Percentiles rank a stretch among this genome's conserved stretches.
phyloP scores from a whole-genome alignment of 2,113 vertebrate species.

The Pardalotus punctatus region DNA sequence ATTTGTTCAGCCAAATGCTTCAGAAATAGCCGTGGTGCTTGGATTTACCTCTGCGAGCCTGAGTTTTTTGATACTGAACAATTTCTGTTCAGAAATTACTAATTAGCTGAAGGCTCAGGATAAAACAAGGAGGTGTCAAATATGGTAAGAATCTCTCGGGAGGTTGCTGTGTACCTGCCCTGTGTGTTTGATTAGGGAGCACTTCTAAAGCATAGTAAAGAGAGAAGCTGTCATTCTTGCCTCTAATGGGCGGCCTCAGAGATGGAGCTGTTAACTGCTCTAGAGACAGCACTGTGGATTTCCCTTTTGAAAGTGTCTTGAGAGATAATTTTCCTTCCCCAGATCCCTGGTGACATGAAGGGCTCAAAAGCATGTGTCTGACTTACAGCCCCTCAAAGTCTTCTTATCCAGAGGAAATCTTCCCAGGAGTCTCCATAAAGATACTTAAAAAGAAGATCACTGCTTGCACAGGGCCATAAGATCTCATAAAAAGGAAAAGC shows the following conservation, averaged over 20 bases:
- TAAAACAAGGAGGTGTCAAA: not conserved
- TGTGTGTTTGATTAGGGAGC: not conserved
- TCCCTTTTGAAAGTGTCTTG: not conserved
- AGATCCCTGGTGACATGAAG: slow-evolving; percentile 19
- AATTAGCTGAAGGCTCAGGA: not conserved
- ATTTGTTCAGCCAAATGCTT: not conserved
- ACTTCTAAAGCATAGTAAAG: not conserved
- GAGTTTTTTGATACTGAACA: not conserved
- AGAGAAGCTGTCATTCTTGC: not conserved
- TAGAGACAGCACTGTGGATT: not conserved
- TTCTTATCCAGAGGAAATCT: slow-evolving; percentile 11
- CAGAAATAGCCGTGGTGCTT: not conserved
- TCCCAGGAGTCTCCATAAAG: not conserved
- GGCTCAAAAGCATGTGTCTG: not conserved
- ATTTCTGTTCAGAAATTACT: not conserved
- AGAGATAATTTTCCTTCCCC: not conserved
- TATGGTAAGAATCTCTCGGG: not conserved
- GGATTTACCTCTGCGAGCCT: not conserved
- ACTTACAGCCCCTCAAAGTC: slow-evolving; percentile 7
- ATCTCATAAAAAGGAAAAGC: not conserved
- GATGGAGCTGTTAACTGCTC: not conserved
- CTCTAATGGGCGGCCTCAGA: not conserved
- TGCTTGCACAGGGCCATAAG: not conserved
- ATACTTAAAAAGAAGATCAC: not conserved
- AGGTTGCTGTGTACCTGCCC: not conserved